Base-by-base conservation (phyloP, 2,888 invertebrate species). In the Apantesis nais region DNA sequence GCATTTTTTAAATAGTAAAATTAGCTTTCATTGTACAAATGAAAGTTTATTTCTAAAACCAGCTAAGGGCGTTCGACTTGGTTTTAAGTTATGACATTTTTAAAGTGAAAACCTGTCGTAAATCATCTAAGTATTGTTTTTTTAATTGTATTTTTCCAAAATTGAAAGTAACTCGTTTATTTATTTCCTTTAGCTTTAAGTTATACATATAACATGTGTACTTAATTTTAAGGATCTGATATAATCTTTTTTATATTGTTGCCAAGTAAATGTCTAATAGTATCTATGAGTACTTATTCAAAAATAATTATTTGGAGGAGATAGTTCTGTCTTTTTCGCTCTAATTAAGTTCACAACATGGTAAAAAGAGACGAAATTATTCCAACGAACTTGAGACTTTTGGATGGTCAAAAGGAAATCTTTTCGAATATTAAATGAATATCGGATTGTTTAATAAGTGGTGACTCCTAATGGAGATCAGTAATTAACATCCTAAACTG, bases 131-230 rank as follows among this genome's bases (percentile, higher is more conserved):
- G n/a, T 52, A 22, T 52, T 48, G 8, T 9, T 52, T 52, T n/a
- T 22, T n/a, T 11, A 9, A n/a, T n/a, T 11, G 39, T 39, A 39
- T 11, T 39, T 8, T 39, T 11, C 39, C 39, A 39, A 39, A 39
- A 39, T 39, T 39, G 44, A 14, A 14, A 44, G 44, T 58, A 25
- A 16, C 14, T 16, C 29, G 16, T 29, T 25, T 25, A 16, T 58
- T 16, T 58, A 16, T 58, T 14, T 16, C 58, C 16, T 29, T 16
- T 58, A 29, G 14, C 5, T 29, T 14, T 29, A 29, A 75, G 73
- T 85, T 83, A 83, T 84, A 41, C 83, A 83, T 85, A 85, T 83
- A 16, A 76, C 79, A 85, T 84, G 78, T 84, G 83, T 85, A 86
- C 85, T 86, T 85, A 85, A 77, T 79, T 74, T 77, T 80, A 82